phyloP scores from a whole-genome alignment of 2,113 vertebrate species.

The Pampusana beccarii region DNA sequence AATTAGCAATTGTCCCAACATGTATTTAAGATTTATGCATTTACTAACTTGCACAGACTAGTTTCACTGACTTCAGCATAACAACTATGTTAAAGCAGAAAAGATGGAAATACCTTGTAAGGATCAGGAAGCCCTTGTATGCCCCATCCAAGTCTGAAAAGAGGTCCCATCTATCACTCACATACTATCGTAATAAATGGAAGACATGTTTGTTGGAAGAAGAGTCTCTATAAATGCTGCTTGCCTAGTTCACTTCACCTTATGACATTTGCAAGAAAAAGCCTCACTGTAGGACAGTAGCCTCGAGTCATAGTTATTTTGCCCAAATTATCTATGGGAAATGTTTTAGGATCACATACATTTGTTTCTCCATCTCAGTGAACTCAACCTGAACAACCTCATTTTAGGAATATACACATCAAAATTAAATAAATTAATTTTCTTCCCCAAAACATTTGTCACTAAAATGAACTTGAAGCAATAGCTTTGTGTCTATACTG shows the following conservation, averaged over 20 bases:
- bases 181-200: fast-evolving
- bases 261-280: background rate
- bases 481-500: background rate
- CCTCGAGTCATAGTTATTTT: background rate
- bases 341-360: background rate
- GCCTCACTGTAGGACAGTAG: background rate
- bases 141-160: background rate
- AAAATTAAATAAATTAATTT: background rate
- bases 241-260: background rate
- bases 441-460: background rate
- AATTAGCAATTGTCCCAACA: background rate
- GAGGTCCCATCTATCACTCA: background rate
- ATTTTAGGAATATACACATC: background rate
- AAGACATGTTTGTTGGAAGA: background rate
- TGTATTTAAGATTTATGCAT: background rate
- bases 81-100: background rate
- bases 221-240: background rate
- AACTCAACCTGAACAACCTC: background rate
- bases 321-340: background rate
- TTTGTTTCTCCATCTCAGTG: background rate
- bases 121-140: background rate
- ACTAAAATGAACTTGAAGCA: background rate
- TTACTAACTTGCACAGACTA: background rate
- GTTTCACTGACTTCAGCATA: background rate
- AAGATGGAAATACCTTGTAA: background rate